Percentiles rank a stretch among this genome's conserved stretches.
Conservation (phyloP, 2,797 vertebrate species). For the Buceros bicornis region DNA sequence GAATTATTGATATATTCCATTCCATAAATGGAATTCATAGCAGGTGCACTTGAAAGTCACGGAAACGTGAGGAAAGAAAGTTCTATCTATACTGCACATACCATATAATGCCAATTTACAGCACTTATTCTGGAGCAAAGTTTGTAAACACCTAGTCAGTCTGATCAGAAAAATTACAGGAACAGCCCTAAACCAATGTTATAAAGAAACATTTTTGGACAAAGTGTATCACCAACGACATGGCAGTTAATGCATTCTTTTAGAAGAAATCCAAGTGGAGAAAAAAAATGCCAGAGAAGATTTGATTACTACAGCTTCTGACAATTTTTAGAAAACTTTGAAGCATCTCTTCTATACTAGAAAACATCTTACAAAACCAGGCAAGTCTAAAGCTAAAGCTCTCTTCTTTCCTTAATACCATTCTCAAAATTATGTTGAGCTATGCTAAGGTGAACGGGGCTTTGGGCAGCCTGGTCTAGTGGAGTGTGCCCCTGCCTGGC, state of each 20-base stretch:
- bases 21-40: slow-evolving; percentile 27
- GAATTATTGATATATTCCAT: slow-evolving; percentile 39
- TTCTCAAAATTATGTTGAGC: background rate
- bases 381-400: background rate
- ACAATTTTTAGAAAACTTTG: background rate
- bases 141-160: background rate
- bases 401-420: background rate
- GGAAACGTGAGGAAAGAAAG: background rate
- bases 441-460: too few species aligned
- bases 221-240: background rate
- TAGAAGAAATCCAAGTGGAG: background rate
- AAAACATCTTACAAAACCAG: background rate
- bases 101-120: background rate
- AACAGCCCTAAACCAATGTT: background rate
- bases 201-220: background rate
- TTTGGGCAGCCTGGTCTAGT: background rate
- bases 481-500: background rate
- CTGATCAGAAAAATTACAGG: background rate
- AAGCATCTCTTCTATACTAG: background rate
- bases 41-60: slow-evolving; percentile 22
- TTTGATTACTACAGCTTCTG: background rate
- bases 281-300: background rate
- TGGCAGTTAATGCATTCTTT: background rate
- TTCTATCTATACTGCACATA: background rate
- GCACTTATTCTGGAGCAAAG: background rate